A percentile compares a stretch with the other conserved stretches of the same genome.
These are phyloP conservation scores for Dipodomys merriami DNA, from an alignment of 2,113 vertebrate genomes.

Conservation along the genomic window DNA sequence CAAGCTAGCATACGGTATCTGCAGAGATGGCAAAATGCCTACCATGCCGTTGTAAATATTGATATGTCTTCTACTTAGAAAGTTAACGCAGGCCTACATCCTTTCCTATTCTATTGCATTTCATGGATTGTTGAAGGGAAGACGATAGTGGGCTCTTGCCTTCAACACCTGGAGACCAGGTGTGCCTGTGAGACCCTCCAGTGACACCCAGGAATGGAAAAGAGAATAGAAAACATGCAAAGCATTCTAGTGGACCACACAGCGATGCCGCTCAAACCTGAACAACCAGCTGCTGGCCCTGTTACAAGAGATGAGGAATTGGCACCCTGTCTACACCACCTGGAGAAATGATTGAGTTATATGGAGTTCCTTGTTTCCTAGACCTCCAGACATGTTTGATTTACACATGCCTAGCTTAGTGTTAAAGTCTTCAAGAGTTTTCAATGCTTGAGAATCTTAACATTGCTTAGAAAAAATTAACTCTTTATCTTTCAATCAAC, in stretches of 20 bases:
- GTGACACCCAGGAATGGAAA: slow-evolving; percentile 32
- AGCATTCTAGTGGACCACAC: slow-evolving; percentile 59
- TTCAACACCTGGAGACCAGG: slow-evolving; percentile 52
- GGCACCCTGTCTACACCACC: slow-evolving; percentile 56
- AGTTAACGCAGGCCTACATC: background rate
- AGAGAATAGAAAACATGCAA: slow-evolving; percentile 64
- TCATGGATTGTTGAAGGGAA: background rate
- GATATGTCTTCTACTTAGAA: slow-evolving; percentile 19
- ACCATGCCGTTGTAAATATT: slow-evolving; percentile 17
- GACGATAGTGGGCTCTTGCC: background rate
- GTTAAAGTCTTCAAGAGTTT: background rate
- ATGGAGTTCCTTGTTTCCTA: background rate
- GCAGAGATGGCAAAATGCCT: slow-evolving; percentile 65
- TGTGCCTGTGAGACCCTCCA: slow-evolving; percentile 57
- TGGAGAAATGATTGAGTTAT: slow-evolving; percentile 5
- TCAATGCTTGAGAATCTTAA: slow-evolving; percentile 3
- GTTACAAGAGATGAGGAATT: slow-evolving; percentile 37
- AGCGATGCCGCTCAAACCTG: slow-evolving; percentile 25
- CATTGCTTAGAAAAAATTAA: slow-evolving; percentile 45
- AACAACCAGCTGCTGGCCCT: background rate
- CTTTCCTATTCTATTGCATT: background rate
- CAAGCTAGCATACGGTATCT: slow-evolving; percentile 58
- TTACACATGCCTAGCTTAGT: background rate
- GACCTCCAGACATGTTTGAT: background rate
- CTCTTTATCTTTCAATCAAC: slow-evolving; percentile 52